Conservation (phyloP, 2,113 vertebrate species). For the Melierax canorus region DNA sequence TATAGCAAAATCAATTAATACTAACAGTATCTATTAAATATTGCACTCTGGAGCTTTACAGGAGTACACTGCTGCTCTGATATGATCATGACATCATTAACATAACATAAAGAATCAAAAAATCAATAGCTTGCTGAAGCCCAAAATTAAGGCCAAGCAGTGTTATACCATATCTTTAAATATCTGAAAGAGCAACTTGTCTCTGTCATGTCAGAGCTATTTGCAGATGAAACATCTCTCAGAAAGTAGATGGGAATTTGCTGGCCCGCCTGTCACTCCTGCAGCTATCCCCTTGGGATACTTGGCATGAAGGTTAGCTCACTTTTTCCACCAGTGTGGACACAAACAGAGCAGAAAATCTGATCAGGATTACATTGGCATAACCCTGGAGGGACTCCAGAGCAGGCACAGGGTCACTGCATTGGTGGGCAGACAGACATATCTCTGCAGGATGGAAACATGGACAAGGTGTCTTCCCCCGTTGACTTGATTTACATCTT, state of each 20-base stretch:
- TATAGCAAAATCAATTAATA: constrained; percentile 44
- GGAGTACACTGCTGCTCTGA: constrained; percentile 13
- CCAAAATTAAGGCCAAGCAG: constrained; percentile 37
- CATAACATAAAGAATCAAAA: constrained; percentile 51
- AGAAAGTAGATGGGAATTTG: neutral
- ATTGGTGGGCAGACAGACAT: neutral
- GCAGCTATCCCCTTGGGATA: neutral
- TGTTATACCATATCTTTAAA: neutral
- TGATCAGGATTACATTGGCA: neutral
- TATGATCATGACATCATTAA: constrained; percentile 58
- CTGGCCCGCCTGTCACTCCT: neutral
- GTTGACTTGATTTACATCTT: neutral
- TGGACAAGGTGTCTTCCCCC: neutral
- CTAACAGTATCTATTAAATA: constrained; percentile 45
- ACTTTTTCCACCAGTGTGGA: neutral
- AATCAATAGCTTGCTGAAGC: constrained; percentile 58
- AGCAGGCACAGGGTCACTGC: neutral
- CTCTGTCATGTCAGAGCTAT: constrained; percentile 11
- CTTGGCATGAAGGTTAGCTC: neutral
- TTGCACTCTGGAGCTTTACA: constrained; percentile 37
- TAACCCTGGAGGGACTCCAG: neutral
- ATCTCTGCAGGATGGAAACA: neutral
- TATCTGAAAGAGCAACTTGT: constrained; percentile 29
- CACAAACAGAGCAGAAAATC: neutral
- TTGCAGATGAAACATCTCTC: constrained; percentile 6